These are phyloP conservation scores for Romanogobio albipinnatus DNA, from an alignment of 2,113 vertebrate species.

Conservation along the genomic window DNA sequence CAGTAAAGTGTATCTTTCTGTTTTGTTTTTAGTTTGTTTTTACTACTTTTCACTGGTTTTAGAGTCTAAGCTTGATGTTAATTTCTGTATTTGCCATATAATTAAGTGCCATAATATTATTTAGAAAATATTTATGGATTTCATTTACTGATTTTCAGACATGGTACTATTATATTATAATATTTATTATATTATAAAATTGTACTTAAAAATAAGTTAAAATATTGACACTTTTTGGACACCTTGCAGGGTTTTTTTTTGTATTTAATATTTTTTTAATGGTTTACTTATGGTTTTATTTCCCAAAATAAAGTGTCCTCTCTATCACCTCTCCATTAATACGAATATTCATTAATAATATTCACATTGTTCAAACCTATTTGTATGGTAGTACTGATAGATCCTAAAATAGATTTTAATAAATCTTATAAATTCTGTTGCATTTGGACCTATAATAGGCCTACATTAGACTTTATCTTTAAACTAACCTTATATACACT, in stretches of 20 bases:
- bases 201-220: neutral
- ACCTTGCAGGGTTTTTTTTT: neutral
- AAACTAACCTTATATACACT: neutral
- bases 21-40: neutral
- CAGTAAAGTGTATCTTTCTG: neutral
- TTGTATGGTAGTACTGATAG: neutral
- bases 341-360: too few species aligned
- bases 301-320: neutral
- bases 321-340: neutral
- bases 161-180: neutral
- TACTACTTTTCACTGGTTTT: too few species aligned
- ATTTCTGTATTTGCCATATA: neutral
- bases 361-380: neutral
- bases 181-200: neutral
- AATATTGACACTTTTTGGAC: neutral
- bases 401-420: neutral
- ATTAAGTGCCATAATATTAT: conserved; percentile 2
- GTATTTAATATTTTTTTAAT: neutral
- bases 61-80: neutral
- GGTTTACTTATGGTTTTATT: neutral
- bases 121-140: neutral
- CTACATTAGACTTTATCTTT: neutral
- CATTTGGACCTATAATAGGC: neutral
- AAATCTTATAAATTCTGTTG: neutral
- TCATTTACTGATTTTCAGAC: neutral